These are phyloP conservation scores for Sminthurides aquaticus DNA, from an alignment of 2,888 invertebrate species.

Conservation along the genomic window DNA sequence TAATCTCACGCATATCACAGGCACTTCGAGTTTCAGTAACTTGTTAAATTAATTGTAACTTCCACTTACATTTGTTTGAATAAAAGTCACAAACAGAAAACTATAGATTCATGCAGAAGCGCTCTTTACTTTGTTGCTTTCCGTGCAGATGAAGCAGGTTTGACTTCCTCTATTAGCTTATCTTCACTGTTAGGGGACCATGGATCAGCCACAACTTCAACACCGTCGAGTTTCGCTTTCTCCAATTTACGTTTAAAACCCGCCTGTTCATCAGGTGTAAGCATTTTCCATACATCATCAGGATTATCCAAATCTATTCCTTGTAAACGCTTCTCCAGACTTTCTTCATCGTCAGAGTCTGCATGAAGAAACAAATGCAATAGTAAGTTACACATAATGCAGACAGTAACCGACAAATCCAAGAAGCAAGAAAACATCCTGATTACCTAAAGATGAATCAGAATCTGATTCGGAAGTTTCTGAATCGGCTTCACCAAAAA, in stretches of 20 bases:
- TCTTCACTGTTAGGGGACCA: conserved; percentile 28
- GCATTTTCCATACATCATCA: conserved; percentile 36
- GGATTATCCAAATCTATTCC: conserved; percentile 37
- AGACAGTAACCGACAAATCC: neutral
- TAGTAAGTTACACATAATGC: neutral
- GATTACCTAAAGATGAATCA: conserved; percentile 7
- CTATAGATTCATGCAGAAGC: too few relatives aligned
- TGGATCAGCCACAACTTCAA: conserved; percentile 32
- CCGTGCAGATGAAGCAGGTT: neutral
- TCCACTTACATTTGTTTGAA: too few relatives aligned
- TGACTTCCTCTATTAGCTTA: conserved; percentile 25
- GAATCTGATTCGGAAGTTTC: conserved; percentile 3
- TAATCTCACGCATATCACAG: too few relatives aligned
- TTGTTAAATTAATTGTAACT: too few relatives aligned
- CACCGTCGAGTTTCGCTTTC: conserved; percentile 15
- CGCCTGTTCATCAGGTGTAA: conserved; percentile 36
- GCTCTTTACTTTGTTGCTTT: too few relatives aligned
- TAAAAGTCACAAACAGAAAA: too few relatives aligned
- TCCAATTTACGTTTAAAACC: conserved; percentile 33
- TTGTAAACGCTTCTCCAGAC: conserved; percentile 31
- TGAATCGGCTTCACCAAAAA: conserved; percentile 2
- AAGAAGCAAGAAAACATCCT: conserved; percentile 4
- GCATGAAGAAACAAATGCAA: conserved; percentile 6
- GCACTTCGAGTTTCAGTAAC: too few relatives aligned
- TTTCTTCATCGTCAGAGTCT: conserved; percentile 43